Conservation (phyloP, 2,888 invertebrate genomes). For the Orthosia incerta region DNA sequence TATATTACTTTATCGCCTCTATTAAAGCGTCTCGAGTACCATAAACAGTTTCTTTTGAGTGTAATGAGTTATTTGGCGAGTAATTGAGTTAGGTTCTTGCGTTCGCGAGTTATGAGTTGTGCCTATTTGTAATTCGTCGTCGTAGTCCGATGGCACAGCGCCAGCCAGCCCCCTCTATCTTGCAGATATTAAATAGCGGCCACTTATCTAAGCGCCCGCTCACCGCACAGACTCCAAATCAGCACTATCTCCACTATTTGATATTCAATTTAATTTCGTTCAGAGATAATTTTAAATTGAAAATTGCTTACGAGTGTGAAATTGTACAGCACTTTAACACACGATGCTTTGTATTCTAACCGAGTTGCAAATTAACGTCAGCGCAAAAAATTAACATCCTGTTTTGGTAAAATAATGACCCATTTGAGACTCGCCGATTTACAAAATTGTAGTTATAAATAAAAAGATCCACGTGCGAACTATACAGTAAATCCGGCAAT, state of each 20-base stretch:
- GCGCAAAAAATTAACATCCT: conserved; percentile 32
- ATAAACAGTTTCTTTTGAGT: conserved; percentile 50
- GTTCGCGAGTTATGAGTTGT: conserved; percentile 61
- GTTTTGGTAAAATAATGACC: conserved; percentile 41
- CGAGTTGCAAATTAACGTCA: conserved; percentile 14
- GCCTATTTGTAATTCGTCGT: conserved; percentile 67
- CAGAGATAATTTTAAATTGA: conserved; percentile 71
- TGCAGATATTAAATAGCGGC: conserved; percentile 83
- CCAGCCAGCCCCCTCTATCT: conserved; percentile 76
- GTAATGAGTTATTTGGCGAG: conserved; percentile 44
- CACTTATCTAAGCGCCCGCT: conserved; percentile 82
- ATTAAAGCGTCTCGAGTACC: conserved; percentile 42
- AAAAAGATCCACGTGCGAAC: conserved; percentile 42
- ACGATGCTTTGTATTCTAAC: conserved; percentile 26
- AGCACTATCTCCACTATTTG: conserved; percentile 79
- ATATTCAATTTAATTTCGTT: conserved; percentile 81
- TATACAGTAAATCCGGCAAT: conserved; percentile 43
- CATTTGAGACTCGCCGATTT: conserved; percentile 24
- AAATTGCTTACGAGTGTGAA: conserved; percentile 55
- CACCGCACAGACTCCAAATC: conserved; percentile 78
- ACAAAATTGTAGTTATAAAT: conserved; percentile 24
- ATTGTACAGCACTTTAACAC: conserved; percentile 40
- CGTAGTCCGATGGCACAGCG: conserved; percentile 74
- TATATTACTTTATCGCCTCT: conserved; percentile 40
- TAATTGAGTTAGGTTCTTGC: conserved; percentile 55